These are phyloP conservation scores for Hippasteria phrygiana DNA, from an alignment of 53 echinoderm and acorn worm species.

Conservation along the genomic window DNA sequence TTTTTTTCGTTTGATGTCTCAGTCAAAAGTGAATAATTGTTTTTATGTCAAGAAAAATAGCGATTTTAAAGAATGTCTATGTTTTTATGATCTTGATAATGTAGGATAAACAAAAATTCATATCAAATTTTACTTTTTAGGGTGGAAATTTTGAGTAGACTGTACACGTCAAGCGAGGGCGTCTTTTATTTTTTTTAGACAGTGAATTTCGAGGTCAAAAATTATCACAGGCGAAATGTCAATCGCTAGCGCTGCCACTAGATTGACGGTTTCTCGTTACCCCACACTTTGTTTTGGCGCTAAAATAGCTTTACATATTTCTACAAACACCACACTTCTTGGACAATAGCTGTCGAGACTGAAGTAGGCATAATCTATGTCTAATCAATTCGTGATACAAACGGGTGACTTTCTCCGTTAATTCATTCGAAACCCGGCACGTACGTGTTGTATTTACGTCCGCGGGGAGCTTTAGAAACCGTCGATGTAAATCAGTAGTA, in stretches of 20 bases:
- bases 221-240: conserved; percentile 58
- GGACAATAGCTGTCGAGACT: not conserved
- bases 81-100: no score
- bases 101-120: no score
- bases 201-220: conserved; percentile 41
- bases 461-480: conserved; percentile 67
- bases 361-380: not conserved
- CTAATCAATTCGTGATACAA: not conserved
- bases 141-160: not conserved
- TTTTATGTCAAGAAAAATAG: no score
- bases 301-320: conserved; percentile 47
- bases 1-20: no score
- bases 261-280: conserved; percentile 51
- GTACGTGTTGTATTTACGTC: conserved; percentile 86
- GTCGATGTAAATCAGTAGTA: conserved; percentile 56
- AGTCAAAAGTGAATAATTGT: no score
- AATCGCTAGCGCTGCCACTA: conserved; percentile 42
- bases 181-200: not conserved
- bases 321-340: not conserved
- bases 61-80: no score
- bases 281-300: conserved; percentile 58
- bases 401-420: not conserved
- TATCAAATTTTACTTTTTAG: no score
- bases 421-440: not conserved
- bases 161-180: conserved; percentile 15